These are phyloP conservation scores for Drosophila busckii DNA, from an alignment of 1,140 invertebrate genomes.

Conservation along the genomic window DNA sequence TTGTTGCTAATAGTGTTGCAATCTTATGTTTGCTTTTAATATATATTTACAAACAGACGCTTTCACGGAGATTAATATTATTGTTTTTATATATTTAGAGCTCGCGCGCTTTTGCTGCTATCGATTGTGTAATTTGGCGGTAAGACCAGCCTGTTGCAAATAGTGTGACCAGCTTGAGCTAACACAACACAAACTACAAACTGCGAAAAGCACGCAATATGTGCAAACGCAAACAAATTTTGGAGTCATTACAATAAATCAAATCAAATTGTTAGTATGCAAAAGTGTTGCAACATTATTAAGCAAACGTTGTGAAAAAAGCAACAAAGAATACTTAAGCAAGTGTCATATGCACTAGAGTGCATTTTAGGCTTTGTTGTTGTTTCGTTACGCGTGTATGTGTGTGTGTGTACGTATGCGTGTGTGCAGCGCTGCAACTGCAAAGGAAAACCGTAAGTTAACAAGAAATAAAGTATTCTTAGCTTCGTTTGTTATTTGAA, in stretches of 20 bases:
- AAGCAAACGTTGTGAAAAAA: constrained; percentile 20
- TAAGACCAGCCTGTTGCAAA: constrained; percentile 11
- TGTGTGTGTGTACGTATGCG: constrained; percentile 4
- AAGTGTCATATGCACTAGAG: constrained; percentile 25
- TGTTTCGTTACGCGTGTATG: constrained; percentile 1
- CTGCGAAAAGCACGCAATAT: constrained; percentile 35
- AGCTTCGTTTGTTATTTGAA: no score
- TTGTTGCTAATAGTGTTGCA: no score
- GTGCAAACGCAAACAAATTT: constrained; percentile 37
- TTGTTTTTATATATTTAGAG: no score
- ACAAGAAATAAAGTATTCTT: no score
- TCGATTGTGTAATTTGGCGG: no score
- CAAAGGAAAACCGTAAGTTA: constrained; percentile 34
- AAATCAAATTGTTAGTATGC: constrained; percentile 19
- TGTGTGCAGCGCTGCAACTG: constrained; percentile 11
- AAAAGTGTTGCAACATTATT: constrained; percentile 15
- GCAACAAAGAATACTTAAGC: no score
- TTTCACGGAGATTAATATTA: no score
- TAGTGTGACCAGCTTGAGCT: constrained; percentile 6
- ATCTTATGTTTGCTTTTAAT: no score
- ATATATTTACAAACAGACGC: no score
- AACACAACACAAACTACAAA: constrained; percentile 15
- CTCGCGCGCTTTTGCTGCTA: no score
- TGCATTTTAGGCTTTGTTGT: constrained; percentile 6
- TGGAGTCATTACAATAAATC: constrained; percentile 24